These are phyloP conservation scores for Dyspetes luteomarginatus DNA, from an alignment of 2,888 invertebrate genomes.

Conservation along the genomic window DNA sequence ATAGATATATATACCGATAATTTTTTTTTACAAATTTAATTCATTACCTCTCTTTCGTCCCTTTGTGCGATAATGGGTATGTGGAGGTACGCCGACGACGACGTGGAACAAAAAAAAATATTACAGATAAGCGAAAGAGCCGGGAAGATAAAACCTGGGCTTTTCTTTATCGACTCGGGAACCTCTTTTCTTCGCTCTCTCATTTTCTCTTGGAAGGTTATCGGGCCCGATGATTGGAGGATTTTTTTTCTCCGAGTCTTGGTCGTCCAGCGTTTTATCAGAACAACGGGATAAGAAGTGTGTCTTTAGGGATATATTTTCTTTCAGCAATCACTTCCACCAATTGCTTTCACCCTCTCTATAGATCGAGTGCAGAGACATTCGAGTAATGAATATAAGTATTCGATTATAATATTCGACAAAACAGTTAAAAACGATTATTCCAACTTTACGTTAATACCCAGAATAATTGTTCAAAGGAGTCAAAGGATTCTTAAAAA, in stretches of 20 bases:
- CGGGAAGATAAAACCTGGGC: slow-evolving; percentile 24
- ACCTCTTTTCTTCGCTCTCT: slow-evolving; percentile 54
- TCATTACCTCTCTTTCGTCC: not conserved
- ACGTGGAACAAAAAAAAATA: slow-evolving; percentile 33
- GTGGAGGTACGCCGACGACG: not conserved
- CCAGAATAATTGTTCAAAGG: too few relatives aligned
- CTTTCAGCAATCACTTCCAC: slow-evolving; percentile 7
- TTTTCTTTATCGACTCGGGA: slow-evolving; percentile 61
- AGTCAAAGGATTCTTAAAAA: too few relatives aligned
- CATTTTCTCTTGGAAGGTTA: slow-evolving; percentile 60
- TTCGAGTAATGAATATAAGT: too few relatives aligned
- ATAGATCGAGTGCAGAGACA: too few relatives aligned
- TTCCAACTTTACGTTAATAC: too few relatives aligned
- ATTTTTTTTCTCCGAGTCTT: slow-evolving; percentile 51
- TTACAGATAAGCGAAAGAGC: slow-evolving; percentile 36
- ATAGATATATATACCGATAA: too few relatives aligned
- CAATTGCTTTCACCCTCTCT: not conserved
- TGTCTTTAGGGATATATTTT: slow-evolving; percentile 11
- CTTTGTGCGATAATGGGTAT: not conserved
- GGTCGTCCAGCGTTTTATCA: slow-evolving; percentile 36
- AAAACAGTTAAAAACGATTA: not conserved
- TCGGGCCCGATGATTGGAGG: slow-evolving; percentile 67
- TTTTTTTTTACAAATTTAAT: too few relatives aligned
- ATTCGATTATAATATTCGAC: not conserved
- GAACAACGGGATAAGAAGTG: slow-evolving; percentile 19